Evolutionary conservation across 1,140 invertebrate genomes (phyloP), one percentile per base, ranked within the genome.

Genomic region (Caenorhabditis brenneri): DNA sequence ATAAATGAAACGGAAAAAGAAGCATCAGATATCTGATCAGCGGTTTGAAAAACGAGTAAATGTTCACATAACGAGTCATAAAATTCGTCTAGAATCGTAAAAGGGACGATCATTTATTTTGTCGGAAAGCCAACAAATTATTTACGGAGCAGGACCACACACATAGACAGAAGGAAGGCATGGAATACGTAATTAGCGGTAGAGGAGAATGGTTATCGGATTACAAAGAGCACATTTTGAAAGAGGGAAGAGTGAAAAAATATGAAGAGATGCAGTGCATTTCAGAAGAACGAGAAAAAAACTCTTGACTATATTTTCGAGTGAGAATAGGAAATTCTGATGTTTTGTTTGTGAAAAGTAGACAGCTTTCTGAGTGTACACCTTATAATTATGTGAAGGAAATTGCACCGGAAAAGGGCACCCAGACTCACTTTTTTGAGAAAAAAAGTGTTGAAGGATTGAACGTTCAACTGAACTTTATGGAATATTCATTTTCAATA

Each of bases 101-200:
- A 42, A 74, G 10, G 16, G 31, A 36, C 36, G 36, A 42, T 74
- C n/a, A 24, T 24, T 42, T 74, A n/a, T 74, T 74, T 42, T 42
- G 22, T 74, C 19, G n/a, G n/a, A 42, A 42, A 3, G 22, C 19
- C n/a, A 22, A 42, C 12, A 65, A 65, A 65, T 33, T 65, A 65
- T 65, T 33, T 65, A 65, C 58, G 65, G 15, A 22, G 36, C 19
- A 24, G 36, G 19, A 42, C n/a, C 65, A 74, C 65, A 42, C 60
- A 9, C 1, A 19, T n/a, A 36, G n/a, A 16, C 24, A n/a, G 12
- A 46, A 55, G 22, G 22, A n/a, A 42, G 16, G 36, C n/a, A 74
- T 74, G 33, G 65, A 74, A 74, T 74, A 74, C 19, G 65, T 74
- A 74, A 74, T 74, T 74, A 74, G 36, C 36, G 65, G 65, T 74